phyloP scores from a whole-genome alignment of 2,888 invertebrate species.

The Zaprionus obscuricornis region DNA sequence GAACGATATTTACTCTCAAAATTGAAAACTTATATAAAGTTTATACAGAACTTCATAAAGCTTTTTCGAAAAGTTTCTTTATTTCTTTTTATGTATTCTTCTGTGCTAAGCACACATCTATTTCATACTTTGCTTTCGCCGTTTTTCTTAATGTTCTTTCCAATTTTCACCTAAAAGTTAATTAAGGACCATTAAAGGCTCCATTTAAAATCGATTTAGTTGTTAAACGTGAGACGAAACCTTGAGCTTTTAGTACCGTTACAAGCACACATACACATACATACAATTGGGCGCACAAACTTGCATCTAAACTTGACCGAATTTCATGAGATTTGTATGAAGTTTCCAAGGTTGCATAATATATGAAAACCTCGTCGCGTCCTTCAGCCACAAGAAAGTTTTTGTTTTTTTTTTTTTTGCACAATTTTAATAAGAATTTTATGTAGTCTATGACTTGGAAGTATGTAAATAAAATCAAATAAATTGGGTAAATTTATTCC shows the following conservation, averaged over 20 bases:
- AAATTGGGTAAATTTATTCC: neutral
- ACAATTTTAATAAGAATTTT: too few relatives aligned
- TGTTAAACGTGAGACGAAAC: slow-evolving; percentile 22
- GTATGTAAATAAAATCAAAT: neutral
- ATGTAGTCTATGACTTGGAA: neutral
- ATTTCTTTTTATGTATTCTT: too few relatives aligned
- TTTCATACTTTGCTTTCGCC: too few relatives aligned
- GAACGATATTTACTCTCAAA: neutral
- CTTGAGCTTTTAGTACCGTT: slow-evolving; percentile 41
- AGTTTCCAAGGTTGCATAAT: slow-evolving; percentile 39
- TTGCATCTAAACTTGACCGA: slow-evolving; percentile 69
- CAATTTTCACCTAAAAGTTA: too few relatives aligned
- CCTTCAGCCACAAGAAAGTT: slow-evolving; percentile 5
- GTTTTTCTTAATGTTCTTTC: too few relatives aligned
- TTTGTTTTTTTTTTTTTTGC: too few relatives aligned
- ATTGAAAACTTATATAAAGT: too few relatives aligned
- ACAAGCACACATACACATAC: slow-evolving; percentile 16
- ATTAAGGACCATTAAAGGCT: too few relatives aligned
- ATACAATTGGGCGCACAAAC: slow-evolving; percentile 16
- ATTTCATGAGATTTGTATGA: slow-evolving; percentile 40
- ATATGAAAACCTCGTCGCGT: slow-evolving; percentile 4
- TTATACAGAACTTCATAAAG: too few relatives aligned
- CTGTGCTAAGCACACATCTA: too few relatives aligned
- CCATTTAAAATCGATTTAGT: slow-evolving; percentile 37
- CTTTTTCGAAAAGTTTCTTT: too few relatives aligned